These are phyloP conservation scores for Gymnogyps californianus DNA, from an alignment of 2,113 vertebrate genomes.

Conservation along the genomic window DNA sequence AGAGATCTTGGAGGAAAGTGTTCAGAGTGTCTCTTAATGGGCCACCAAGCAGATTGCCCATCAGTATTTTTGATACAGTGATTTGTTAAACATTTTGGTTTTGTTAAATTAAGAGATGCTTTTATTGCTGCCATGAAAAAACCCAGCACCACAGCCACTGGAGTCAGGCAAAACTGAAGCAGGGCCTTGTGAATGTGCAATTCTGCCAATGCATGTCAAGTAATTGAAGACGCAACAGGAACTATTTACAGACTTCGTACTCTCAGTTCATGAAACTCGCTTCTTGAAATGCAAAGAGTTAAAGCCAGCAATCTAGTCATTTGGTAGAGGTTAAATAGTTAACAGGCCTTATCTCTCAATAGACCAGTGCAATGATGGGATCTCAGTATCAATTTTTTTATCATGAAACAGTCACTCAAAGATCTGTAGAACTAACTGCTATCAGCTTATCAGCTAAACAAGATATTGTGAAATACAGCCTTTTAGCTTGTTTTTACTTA, in stretches of 20 bases:
- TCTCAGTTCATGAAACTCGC: background rate
- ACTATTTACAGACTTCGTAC: background rate
- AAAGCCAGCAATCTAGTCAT: background rate
- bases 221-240: background rate
- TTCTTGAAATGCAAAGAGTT: background rate
- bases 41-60: background rate
- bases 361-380: background rate
- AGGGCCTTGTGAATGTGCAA: background rate
- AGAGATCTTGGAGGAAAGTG: background rate
- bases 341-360: background rate
- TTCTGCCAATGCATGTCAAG: background rate
- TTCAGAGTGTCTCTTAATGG: background rate
- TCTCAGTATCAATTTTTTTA: background rate
- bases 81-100: background rate
- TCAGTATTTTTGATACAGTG: background rate
- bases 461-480: background rate
- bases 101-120: background rate
- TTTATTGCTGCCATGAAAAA: background rate
- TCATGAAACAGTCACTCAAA: background rate
- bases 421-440: background rate
- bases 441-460: background rate
- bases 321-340: background rate
- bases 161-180: background rate
- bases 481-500: background rate
- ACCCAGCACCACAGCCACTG: accelerated